phyloP scores from a whole-genome alignment of 2,113 vertebrate genomes.

The Labrus mixtus region DNA sequence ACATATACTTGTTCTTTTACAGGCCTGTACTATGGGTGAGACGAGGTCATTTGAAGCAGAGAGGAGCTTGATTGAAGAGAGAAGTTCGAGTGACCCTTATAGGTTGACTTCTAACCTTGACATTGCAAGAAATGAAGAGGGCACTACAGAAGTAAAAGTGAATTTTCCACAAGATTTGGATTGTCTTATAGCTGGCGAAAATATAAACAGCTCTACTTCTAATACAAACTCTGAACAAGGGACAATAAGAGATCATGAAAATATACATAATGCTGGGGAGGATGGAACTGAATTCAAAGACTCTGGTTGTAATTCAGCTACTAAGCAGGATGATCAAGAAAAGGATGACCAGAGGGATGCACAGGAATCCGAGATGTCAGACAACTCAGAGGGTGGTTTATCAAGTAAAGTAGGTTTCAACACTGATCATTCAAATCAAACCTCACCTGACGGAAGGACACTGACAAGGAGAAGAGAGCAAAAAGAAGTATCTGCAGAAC shows the following conservation, averaged over 20 bases:
- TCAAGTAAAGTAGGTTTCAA: conserved; percentile 38
- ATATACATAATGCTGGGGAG: not conserved
- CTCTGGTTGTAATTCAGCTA: conserved; percentile 3
- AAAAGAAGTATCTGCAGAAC: conserved; percentile 2
- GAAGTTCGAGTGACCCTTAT: conserved; percentile 62
- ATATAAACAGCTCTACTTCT: conserved; percentile 2
- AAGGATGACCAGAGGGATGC: conserved; percentile 17
- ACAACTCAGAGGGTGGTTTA: conserved; percentile 21
- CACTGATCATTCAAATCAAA: conserved; percentile 14
- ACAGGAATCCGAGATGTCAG: conserved; percentile 24
- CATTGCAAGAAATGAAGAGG: conserved; percentile 60
- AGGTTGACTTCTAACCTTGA: conserved; percentile 65
- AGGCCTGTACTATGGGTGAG: conserved; percentile 74
- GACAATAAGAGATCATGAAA: conserved; percentile 23
- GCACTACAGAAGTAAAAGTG: conserved; percentile 36
- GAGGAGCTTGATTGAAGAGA: conserved; percentile 75
- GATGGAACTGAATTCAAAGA: conserved; percentile 24
- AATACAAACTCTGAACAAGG: conserved; percentile 32
- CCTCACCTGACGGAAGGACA: conserved; percentile 11
- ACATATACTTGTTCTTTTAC: conserved; percentile 82
- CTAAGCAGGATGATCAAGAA: conserved; percentile 23
- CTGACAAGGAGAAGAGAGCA: not conserved
- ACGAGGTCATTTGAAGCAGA: conserved; percentile 75
- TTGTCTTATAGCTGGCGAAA: conserved; percentile 25
- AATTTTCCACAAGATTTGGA: conserved; percentile 50